Base-by-base conservation (phyloP, 2,888 invertebrate genomes). In the Bembecia ichneumoniformis region DNA sequence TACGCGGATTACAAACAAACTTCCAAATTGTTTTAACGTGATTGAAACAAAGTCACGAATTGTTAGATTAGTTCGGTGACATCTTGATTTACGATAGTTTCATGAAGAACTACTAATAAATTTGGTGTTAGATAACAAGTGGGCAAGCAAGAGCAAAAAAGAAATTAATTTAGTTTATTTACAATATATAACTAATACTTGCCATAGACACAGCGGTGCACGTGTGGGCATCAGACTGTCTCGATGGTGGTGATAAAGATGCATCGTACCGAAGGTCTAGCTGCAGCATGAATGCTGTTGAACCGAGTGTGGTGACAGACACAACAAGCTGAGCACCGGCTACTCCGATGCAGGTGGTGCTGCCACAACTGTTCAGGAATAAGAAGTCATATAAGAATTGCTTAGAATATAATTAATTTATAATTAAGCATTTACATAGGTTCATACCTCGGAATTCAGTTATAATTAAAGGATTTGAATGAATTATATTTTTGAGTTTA, bases 191-290 rank as follows among this genome's bases (percentile, higher is more conserved):
- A n/a, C n/a, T 16, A 44, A 13, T 20, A 50, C 64, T 49, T 65
- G 84, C 87, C 87, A 87, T 87, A 53, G 87, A 87, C 0, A 87
- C 84, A 49, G 83, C 87, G 15, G 87, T 87, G 53, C 78, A 83
- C 44, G 79, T 83, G 44, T 87, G 80, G 0, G 77, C 68, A 43
- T 86, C 84, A 0, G 82, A 81, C 15, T 74, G 79, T 34, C 84
- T 62, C 2, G 81, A 79, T 0, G 87, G 86, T 0, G 77, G 80
- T 0, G 86, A 78, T 20, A 82, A 59, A 0, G 86, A 71, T 1
- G 87, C 80, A 53, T 87, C 87, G 55, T 65, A 82, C 49, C 83
- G 68, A 48, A 86, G 55, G 52, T 87, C 87, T 11, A 87, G 60
- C 34, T 82, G 82, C 46, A 83, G 59, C 81, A 86, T 77, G 62